phyloP scores from a whole-genome alignment of 1,140 invertebrate species.

The Lordiphosa mommai region DNA sequence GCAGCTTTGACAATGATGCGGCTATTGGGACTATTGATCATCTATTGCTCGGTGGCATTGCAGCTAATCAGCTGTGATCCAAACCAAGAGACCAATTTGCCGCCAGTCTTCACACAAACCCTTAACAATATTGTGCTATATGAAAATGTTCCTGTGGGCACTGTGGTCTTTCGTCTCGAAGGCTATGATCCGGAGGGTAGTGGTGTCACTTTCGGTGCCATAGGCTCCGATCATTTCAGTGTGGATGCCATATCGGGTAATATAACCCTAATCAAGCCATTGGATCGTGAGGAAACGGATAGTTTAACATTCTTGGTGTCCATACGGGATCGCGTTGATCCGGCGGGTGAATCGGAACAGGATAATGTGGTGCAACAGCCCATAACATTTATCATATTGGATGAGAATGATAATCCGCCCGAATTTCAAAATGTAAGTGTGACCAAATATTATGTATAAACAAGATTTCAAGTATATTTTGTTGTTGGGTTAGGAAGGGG shows the following conservation, averaged over 20 bases:
- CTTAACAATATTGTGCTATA: conserved; percentile 87
- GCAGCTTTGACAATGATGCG: conserved; percentile 46
- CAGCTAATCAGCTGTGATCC: conserved; percentile 3
- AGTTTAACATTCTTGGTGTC: conserved; percentile 65
- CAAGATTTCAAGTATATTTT: not conserved
- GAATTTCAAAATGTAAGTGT: conserved; percentile 86
- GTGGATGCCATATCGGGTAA: conserved; percentile 89
- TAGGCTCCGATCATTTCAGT: conserved; percentile 89
- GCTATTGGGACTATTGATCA: conserved; percentile 19
- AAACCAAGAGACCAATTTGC: conserved; percentile 80
- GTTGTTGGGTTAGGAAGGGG: too few relatives aligned
- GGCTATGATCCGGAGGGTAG: conserved; percentile 90
- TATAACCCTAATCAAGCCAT: conserved; percentile 87
- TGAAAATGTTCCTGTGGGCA: conserved; percentile 89
- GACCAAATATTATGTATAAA: conserved; percentile 20
- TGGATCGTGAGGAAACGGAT: conserved; percentile 89
- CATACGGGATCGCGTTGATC: conserved; percentile 84
- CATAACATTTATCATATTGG: conserved; percentile 90
- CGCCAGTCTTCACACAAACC: conserved; percentile 86
- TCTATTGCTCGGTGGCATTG: conserved; percentile 12
- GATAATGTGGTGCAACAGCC: conserved; percentile 89
- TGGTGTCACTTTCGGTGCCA: conserved; percentile 85
- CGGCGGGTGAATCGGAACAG: conserved; percentile 82
- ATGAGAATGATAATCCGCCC: conserved; percentile 94
- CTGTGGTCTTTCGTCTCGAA: conserved; percentile 87